phyloP scores from a whole-genome alignment of 2,113 vertebrate species.

The Peromyscus leucopus region DNA sequence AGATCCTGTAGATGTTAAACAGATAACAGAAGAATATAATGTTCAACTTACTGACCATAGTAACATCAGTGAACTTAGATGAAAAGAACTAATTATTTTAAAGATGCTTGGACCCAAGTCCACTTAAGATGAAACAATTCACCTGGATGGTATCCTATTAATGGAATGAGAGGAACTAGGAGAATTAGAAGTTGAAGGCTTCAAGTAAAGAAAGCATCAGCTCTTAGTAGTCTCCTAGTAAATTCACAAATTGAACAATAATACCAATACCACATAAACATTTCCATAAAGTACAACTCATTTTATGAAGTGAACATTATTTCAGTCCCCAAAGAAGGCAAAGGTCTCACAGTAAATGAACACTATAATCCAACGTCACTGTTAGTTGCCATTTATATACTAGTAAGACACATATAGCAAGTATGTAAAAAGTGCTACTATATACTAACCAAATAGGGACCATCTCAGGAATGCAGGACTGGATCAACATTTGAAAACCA shows the following conservation, averaged over 20 bases:
- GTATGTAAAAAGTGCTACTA: background rate
- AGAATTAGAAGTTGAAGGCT: background rate
- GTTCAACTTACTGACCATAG: background rate
- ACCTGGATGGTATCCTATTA: background rate
- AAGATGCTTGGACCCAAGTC: background rate
- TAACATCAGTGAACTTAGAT: background rate
- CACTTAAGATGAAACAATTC: background rate
- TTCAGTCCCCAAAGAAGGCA: background rate
- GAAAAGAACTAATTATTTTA: background rate
- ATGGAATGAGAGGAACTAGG: background rate
- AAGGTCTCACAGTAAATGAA: background rate
- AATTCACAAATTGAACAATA: background rate
- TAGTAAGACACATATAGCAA: background rate
- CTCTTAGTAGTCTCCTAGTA: background rate
- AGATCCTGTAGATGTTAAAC: background rate
- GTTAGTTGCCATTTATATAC: background rate
- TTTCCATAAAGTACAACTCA: background rate
- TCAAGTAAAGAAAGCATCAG: background rate
- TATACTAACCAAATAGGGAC: background rate
- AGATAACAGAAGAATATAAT: background rate
- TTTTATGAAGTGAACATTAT: background rate
- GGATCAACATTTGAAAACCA: conserved; percentile 10
- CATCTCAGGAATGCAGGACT: background rate
- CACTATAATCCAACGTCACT: background rate
- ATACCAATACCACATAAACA: background rate